Conservation (phyloP, 2,113 vertebrate species). For the Tetrax tetrax region DNA sequence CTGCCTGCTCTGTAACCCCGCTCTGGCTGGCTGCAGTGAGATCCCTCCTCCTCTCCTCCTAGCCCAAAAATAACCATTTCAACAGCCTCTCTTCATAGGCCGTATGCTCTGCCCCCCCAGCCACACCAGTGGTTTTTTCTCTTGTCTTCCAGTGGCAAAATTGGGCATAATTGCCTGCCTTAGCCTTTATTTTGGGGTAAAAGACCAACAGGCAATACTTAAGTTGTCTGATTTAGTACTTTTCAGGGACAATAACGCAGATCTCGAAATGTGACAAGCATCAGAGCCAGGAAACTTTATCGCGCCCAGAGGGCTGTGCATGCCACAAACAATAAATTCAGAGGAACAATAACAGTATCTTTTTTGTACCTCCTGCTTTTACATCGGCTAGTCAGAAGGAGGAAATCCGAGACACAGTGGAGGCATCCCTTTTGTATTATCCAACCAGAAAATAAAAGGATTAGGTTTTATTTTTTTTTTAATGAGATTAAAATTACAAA, state of each 20-base stretch:
- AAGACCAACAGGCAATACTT: neutral
- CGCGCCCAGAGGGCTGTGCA: neutral
- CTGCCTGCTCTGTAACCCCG: neutral
- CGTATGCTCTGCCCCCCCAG: accelerated
- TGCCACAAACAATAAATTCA: slow-evolving; percentile 2
- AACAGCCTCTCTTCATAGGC: neutral
- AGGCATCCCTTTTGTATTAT: neutral
- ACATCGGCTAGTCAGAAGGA: neutral
- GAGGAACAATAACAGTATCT: slow-evolving; percentile 9
- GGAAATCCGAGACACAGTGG: neutral
- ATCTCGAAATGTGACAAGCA: slow-evolving; percentile 14
- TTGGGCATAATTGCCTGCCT: neutral
- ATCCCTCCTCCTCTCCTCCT: neutral
- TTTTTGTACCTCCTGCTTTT: neutral
- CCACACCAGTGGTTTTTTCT: neutral
- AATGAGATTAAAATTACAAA: neutral
- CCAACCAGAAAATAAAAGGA: neutral
- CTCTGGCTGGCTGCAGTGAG: neutral
- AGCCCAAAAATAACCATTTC: neutral
- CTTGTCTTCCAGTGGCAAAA: neutral
- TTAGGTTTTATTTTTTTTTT: neutral
- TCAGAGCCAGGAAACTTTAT: neutral
- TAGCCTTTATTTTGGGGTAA: neutral
- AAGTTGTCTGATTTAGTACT: neutral
- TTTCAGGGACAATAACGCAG: neutral